Conservation (phyloP, 2,113 vertebrate genomes). For the Meleagris gallopavo region DNA sequence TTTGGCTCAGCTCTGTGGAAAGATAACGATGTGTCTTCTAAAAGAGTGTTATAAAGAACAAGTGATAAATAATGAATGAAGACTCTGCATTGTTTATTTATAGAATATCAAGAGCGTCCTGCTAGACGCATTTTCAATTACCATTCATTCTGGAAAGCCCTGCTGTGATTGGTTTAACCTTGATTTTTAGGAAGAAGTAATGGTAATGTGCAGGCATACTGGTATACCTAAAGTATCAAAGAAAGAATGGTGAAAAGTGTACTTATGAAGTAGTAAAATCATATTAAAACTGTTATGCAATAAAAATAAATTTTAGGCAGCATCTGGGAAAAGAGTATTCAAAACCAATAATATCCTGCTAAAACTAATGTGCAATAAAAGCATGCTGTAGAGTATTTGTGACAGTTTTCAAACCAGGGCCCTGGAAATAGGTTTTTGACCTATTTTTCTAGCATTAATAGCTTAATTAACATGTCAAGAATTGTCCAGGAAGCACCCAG, state of each 20-base stretch:
- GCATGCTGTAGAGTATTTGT: background rate
- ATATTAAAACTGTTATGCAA: constrained; percentile 44
- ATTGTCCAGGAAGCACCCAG: background rate
- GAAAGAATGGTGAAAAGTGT: constrained; percentile 40
- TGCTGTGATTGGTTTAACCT: constrained; percentile 60
- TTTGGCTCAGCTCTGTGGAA: background rate
- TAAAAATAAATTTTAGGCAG: constrained; percentile 29
- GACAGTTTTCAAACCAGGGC: background rate
- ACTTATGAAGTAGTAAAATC: constrained; percentile 58
- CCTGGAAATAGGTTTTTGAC: background rate
- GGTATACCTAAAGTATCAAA: background rate
- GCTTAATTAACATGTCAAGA: background rate
- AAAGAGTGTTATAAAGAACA: constrained; percentile 31
- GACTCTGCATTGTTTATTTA: constrained; percentile 40
- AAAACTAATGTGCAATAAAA: constrained; percentile 50
- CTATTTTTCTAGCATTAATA: background rate
- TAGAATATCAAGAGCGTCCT: constrained; percentile 26
- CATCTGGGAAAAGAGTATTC: constrained; percentile 55
- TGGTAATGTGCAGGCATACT: background rate
- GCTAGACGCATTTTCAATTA: constrained; percentile 34
- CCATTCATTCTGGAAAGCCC: constrained; percentile 6
- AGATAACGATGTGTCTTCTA: background rate
- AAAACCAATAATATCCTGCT: constrained; percentile 46
- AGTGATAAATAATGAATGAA: constrained; percentile 52
- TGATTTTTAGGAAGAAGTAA: constrained; percentile 58